Conservation (phyloP, 2,797 vertebrate genomes). For the Chanos chanos region DNA sequence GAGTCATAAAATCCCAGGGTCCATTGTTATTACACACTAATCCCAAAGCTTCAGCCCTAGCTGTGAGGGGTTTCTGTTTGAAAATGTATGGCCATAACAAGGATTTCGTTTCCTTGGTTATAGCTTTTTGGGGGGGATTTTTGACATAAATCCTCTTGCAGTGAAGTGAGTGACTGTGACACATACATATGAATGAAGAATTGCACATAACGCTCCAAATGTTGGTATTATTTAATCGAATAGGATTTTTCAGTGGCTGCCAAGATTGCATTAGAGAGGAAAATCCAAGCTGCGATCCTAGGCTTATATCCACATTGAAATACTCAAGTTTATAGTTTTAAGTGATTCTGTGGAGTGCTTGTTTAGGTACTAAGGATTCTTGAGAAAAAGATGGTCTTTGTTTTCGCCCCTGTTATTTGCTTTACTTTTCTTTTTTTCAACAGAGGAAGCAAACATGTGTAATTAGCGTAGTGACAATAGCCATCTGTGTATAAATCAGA, state of each 20-base stretch:
- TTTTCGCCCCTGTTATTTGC: too few species aligned
- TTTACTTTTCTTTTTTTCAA: neutral
- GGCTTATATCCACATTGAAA: constrained; percentile 65
- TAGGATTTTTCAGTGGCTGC: constrained; percentile 58
- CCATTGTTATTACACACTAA: constrained; percentile 27
- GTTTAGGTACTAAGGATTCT: too few species aligned
- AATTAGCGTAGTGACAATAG: neutral
- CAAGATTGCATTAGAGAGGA: constrained; percentile 69
- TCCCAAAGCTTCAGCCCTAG: constrained; percentile 19
- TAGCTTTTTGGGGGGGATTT: constrained; percentile 64
- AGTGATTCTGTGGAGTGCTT: constrained; percentile 11
- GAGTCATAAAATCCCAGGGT: constrained; percentile 13
- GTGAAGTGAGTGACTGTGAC: constrained; percentile 61
- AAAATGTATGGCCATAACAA: constrained; percentile 56
- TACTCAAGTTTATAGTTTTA: constrained; percentile 15
- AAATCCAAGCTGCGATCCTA: constrained; percentile 64
- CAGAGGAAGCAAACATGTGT: neutral
- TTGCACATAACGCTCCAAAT: constrained; percentile 66
- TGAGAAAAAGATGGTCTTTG: too few species aligned
- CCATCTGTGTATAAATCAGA: neutral
- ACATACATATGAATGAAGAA: constrained; percentile 74
- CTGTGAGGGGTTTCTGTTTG: constrained; percentile 31
- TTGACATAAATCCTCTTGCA: constrained; percentile 64
- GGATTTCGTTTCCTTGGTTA: constrained; percentile 61
- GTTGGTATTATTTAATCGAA: constrained; percentile 68